Evolutionary conservation across 2,888 invertebrate species (phyloP).

Genomic region (Nebria salina): DNA sequence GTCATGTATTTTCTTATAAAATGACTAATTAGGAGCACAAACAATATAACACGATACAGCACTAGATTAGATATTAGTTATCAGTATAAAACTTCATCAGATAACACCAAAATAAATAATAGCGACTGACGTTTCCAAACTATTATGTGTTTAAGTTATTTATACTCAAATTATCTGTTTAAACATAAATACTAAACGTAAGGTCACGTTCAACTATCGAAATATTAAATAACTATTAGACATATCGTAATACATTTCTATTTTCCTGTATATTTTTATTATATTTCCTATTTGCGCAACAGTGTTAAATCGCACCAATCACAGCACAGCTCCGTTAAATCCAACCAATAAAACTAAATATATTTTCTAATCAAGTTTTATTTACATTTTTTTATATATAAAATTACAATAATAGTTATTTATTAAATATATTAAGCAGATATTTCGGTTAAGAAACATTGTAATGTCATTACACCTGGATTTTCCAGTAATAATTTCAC

Average conservation of each 20-base stretch:
- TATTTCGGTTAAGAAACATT: conserved; percentile 81
- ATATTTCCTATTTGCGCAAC: neutral
- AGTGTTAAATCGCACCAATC: neutral
- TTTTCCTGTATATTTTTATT: no score
- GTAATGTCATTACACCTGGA: conserved; percentile 78
- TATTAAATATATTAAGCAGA: neutral
- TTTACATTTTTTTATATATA: no score
- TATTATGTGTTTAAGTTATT: conserved; percentile 36
- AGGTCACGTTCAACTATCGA: neutral
- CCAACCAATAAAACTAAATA: neutral
- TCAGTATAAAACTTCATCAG: conserved; percentile 27
- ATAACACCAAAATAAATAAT: conserved; percentile 22
- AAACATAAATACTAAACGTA: neutral
- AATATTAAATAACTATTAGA: neutral
- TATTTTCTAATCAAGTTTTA: no score
- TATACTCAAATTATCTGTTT: conserved; percentile 25
- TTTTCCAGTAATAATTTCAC: conserved; percentile 79
- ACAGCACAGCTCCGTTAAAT: neutral
- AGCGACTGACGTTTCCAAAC: conserved; percentile 17
- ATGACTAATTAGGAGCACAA: neutral
- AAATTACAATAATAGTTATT: no score
- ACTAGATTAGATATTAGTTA: conserved; percentile 15
- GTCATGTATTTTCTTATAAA: neutral
- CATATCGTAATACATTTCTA: no score
- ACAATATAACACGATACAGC: neutral